Base-by-base conservation (phyloP, 2,113 vertebrate species). In the Galemys pyrenaicus region DNA sequence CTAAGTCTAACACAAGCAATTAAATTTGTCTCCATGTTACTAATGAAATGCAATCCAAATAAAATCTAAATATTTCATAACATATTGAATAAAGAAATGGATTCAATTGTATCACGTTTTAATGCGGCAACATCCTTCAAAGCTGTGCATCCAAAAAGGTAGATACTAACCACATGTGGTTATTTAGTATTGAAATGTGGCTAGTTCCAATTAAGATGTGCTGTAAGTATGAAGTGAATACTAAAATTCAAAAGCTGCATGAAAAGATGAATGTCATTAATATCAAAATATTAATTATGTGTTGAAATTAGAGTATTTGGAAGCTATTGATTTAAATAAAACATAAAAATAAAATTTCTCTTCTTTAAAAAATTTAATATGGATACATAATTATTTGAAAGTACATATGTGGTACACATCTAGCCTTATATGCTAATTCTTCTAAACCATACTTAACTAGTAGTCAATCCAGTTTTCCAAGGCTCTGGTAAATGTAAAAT, bases 1-100 rank as follows among this genome's bases (percentile, higher is more conserved):
- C 84, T 84, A 71, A 95, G 49, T 78, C 67, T 94, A 96, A 96
- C 95, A 95, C 46, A 93, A 93, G 84, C 92, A 96, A 96, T 96
- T 93, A 94, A 92, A 81, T 26, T 92, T 41, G 46, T 94, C 94
- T 95, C 85, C 35, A 9, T 87, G 35, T 92, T 92, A 89, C 75
- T 93, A 96, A 94, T 94, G 87, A 92, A 96, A 96, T 83, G 67
- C 32, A 85, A 64, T 20, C 46, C 68, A 87, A 92, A 91, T 13
- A 92, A 71, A 96, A 92, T 94, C 71, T 91, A 89, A 94, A 92
- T 74, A 62, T 49, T 95, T 93, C 67, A 39, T n/a, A 80, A 87
- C 9, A 46, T 39, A 44, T 32, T 89, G 64, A 91, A 95, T 95
- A 89, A 91, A 94, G 67, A 54, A 87, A 46, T 20, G 79, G 32